These are phyloP conservation scores for Drosophila prolongata DNA, from an alignment of 2,888 invertebrate species.

Conservation along the genomic window DNA sequence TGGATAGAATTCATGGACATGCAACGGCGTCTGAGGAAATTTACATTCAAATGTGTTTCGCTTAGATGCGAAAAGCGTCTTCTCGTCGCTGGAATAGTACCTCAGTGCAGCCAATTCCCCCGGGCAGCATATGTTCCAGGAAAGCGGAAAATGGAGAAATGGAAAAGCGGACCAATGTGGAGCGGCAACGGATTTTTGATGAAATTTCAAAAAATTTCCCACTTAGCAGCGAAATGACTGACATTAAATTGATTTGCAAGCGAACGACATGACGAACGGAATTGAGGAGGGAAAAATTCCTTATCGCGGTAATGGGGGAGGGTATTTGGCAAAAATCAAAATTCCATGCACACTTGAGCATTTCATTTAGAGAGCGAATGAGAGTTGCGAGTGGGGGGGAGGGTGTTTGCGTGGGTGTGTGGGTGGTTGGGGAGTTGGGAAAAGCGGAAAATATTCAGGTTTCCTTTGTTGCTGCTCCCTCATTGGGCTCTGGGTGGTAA, in stretches of 20 bases:
- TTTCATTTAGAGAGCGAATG: conserved; percentile 81
- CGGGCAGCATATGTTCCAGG: conserved; percentile 74
- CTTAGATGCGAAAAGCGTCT: conserved; percentile 65
- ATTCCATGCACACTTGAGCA: conserved; percentile 83
- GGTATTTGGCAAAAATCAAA: conserved; percentile 76
- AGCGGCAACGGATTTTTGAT: conserved; percentile 76
- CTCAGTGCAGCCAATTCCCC: conserved; percentile 78
- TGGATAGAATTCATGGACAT: conserved; percentile 73
- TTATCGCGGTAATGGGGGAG: not conserved
- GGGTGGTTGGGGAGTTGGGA: conserved; percentile 58
- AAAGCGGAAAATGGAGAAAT: conserved; percentile 1
- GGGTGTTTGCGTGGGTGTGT: not conserved
- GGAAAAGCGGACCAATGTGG: conserved; percentile 7
- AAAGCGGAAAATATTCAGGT: conserved; percentile 69
- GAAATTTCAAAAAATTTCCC: conserved; percentile 81
- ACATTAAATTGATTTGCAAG: conserved; percentile 84
- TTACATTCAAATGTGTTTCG: conserved; percentile 81
- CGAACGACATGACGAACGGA: conserved; percentile 81
- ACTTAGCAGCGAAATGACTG: conserved; percentile 79
- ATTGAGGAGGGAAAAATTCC: conserved; percentile 44
- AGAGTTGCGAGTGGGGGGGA: conserved; percentile 44
- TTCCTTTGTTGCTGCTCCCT: conserved; percentile 49
- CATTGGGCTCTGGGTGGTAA: conserved; percentile 76
- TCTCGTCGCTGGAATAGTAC: conserved; percentile 51
- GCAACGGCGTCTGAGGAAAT: conserved; percentile 68